Conservation (phyloP, 2,888 invertebrate species). For the Eupeodes luniger region DNA sequence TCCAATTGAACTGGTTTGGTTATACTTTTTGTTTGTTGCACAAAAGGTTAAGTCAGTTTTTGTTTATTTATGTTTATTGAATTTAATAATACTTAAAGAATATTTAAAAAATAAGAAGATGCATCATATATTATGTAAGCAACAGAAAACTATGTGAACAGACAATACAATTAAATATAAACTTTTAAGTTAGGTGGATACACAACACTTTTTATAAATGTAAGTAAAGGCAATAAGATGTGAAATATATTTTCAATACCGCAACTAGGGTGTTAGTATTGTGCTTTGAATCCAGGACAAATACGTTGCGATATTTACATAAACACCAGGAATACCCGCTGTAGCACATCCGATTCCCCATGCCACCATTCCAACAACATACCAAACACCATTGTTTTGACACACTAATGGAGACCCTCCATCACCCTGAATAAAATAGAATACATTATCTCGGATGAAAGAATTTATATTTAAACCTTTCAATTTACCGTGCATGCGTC, state of each 20-base stretch:
- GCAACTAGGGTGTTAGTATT: slow-evolving; percentile 43
- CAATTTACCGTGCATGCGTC: slow-evolving; percentile 90
- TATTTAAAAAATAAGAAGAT: no score
- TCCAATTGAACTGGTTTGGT: no score
- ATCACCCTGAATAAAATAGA: slow-evolving; percentile 83
- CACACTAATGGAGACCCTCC: slow-evolving; percentile 85
- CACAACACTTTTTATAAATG: no score
- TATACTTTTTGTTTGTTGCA: no score
- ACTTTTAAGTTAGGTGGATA: no score
- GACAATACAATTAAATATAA: no score
- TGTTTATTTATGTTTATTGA: no score
- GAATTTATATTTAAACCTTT: not conserved
- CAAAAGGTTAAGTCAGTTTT: no score
- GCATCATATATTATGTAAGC: no score
- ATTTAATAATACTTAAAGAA: no score
- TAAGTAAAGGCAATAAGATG: no score
- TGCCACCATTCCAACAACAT: slow-evolving; percentile 85
- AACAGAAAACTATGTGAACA: no score
- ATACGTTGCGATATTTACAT: slow-evolving; percentile 89
- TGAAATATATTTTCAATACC: not conserved
- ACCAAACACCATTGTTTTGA: slow-evolving; percentile 81
- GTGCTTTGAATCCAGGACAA: slow-evolving; percentile 88
- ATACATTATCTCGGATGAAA: not conserved
- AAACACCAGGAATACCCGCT: slow-evolving; percentile 90
- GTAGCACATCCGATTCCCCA: slow-evolving; percentile 87